Evolutionary conservation across 2,888 invertebrate species (phyloP), one percentile per base, ranked within the genome.

Genomic region (Xylota sylvarum): DNA sequence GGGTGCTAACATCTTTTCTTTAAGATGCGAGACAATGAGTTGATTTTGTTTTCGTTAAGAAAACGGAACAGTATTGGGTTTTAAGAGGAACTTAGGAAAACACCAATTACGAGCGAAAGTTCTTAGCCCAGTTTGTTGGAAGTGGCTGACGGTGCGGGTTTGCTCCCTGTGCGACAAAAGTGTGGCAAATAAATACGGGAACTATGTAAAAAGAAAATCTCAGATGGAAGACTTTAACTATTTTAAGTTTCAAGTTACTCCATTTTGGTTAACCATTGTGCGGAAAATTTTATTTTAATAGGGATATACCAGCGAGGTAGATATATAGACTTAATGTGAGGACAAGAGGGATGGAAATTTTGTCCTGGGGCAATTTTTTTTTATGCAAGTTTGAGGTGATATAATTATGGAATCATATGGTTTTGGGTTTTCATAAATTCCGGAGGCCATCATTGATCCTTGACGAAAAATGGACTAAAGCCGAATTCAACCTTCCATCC

Each of bases 21-120:
- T 14, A 37, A 14, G 48, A 23, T 35, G n/a, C 12, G 4, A 43
- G 56, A 64, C 55, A 64, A 70, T 50, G 69, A 70, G 17, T 84
- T 84, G 67, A 62, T 73, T 72, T 77, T 67, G 50, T 70, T 77
- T 43, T 72, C 55, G 17, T 62, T 60, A 64, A 40, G 14, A 40
- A 14, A 12, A 78, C 35, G 58, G 58, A 60, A 60, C 10, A 12
- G 62, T 70, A 52, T 56, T 64, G 10, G 17, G 30, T 64, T 56
- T 9, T 70, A 48, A 55, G 2, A n/a, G 72, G 12, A 19, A 46
- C 46, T 70, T 55, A 55, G 19, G 64, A 37, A 12, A 64, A 56
- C 64, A 55, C 52, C 69, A 78, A 69, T 69, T 70, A 78, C 1
- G 70, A 9, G 10, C 17, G 19, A 40, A 43, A 64, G 46, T 23